Percentiles rank a stretch among this genome's conserved stretches.
phyloP scores from a whole-genome alignment of 2,113 vertebrate genomes.

The Gymnocephalus cernua region DNA sequence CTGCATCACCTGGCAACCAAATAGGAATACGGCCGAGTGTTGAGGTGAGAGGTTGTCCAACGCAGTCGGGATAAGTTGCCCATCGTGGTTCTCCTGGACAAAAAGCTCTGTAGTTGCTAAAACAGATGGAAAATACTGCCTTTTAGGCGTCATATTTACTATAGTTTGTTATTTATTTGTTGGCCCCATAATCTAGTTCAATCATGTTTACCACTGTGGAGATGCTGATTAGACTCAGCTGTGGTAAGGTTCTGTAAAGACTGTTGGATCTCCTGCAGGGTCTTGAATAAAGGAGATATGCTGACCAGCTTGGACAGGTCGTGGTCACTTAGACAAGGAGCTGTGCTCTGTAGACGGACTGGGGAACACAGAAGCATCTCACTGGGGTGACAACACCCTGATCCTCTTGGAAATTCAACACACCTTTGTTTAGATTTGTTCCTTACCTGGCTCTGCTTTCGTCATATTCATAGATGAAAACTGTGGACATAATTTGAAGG shows the following conservation, averaged over 20 bases:
- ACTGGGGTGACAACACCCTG: not conserved
- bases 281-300: conserved; percentile 86
- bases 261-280: conserved; percentile 85
- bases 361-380: conserved; percentile 22
- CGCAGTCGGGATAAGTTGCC: conserved; percentile 77
- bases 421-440: not conserved
- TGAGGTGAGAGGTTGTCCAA: conserved; percentile 84
- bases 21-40: conserved; percentile 84
- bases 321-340: conserved; percentile 81
- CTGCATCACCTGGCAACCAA: conserved; percentile 84
- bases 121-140: not conserved
- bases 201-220: conserved; percentile 40
- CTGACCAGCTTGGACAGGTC: conserved; percentile 83
- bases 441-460: conserved; percentile 72
- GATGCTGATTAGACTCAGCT: conserved; percentile 39
- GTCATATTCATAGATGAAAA: conserved; percentile 74
- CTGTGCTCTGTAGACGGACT: conserved; percentile 61
- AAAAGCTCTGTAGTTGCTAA: conserved; percentile 43
- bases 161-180: too few relatives aligned
- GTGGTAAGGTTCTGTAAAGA: conserved; percentile 75
- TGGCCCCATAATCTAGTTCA: too few relatives aligned
- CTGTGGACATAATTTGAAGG: conserved; percentile 45
- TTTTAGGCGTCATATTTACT: not conserved
- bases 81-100: conserved; percentile 41
- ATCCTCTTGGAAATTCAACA: not conserved